Base-by-base conservation (phyloP, 1,140 invertebrate genomes). In the Drosophila busckii region DNA sequence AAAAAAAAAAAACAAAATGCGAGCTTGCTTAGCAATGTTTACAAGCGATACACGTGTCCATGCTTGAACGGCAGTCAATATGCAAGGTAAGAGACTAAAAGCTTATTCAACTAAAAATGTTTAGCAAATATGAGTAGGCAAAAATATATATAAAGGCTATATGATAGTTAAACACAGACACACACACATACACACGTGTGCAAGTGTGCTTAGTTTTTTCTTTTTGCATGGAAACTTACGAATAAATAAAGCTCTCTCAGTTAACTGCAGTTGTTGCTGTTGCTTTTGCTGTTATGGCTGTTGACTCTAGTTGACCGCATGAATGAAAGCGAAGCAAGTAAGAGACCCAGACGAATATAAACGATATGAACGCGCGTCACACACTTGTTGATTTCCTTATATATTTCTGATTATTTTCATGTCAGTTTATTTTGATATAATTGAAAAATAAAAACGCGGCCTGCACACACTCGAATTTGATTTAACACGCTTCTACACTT, bases 371-470 rank as follows among this genome's bases (percentile, higher is more conserved):
- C 53, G 35, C 37, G 22, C 48, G 65, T 63, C 67, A 67, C 66
- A 78, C 71, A 80, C 73, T 80, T 80, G 73, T 80, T 80, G 71
- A 76, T 76, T 78, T 76, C 67, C 60, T 70, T 76, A 35, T 54
- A 44, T 54, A 44, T 40, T 38, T 54, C 46, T 45, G 34, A 20
- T 44, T 68, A n/a, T 25, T 32, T 32, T 48, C 19, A 54, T 64
- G 34, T n/a, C n/a, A n/a, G 45, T 44, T 66, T 38, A 41, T 62
- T 46, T 53, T 61, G 62, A 42, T 65, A 49, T 66, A 61, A 71
- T 53, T 67, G 31, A 37, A 65, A 54, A 55, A 41, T 75, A 48
- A 40, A 26, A 25, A 38, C 54, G 16, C 4, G 46, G 13, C 46
- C 40, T 75, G 40, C 50, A 40, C 34, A 52, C 70, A 68, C 42